Base-by-base conservation (phyloP, 2,797 vertebrate species). In the Muraenolepis orangiensis region DNA sequence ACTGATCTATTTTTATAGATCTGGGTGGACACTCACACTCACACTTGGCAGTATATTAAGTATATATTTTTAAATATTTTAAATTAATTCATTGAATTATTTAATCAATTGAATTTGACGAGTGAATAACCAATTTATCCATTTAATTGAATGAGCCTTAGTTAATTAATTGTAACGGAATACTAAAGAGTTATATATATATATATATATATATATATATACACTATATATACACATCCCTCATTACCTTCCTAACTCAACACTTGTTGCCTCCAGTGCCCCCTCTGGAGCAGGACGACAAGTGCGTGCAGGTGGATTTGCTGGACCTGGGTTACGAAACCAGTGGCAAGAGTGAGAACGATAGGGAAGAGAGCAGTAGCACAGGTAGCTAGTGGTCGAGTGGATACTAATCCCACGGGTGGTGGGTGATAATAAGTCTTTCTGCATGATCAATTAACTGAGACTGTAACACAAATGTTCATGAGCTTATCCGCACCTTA, bases 351-450 rank as follows among this genome's bases (percentile, higher is more conserved):
- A 94, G 91, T 93, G 94, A 95, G 87, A 87, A 90, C 73, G 87
- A 93, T 88, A 92, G 85, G 87, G 92, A 90, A 83, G 94, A 93
- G 88, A 93, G 90, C 85, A 93, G 87, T 88, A 93, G 85, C 89
- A 91, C 91, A 92, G 92, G 94, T 95, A 96, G 88, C 92, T 82
- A 34, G 78, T 87, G 83, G 78, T 76, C 82, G 83, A 85, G 79
- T 90, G 86, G 82, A 85, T 75, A 90, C 91, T 89, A 88, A 85
- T 84, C 86, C 84, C 32, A 81, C 18, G 72, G 66, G 32, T 80
- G 81, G 79, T 26, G 57, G 23, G n/a, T n/a, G n/a, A 26, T 64
- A 11, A 81, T 78, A 74, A 72, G 20, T 80, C 4, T 84, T 70
- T 82, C 68, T 90, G 92, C 92, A 93, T 93, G 92, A 87, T 74